Conservation (phyloP, 2,888 invertebrate species). For the Phorcus lineatus region DNA sequence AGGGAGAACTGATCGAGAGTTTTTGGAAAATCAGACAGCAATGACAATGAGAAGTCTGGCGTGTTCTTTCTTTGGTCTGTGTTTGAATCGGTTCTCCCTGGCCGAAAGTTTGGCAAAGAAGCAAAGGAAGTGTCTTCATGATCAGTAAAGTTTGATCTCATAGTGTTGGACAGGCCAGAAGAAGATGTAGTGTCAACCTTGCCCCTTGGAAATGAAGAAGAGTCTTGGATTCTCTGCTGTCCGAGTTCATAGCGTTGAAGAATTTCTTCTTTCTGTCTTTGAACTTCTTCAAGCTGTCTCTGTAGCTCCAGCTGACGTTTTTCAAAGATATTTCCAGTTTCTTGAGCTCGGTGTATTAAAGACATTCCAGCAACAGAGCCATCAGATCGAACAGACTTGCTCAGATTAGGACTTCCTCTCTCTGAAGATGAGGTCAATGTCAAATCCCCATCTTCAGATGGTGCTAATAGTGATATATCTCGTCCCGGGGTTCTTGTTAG, state of each 20-base stretch:
- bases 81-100: not conserved
- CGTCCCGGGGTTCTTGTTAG: slow-evolving; percentile 38
- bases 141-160: not conserved
- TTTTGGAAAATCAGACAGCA: not conserved
- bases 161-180: not conserved
- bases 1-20: not conserved
- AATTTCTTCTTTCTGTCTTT: slow-evolving; percentile 63
- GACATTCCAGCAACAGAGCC: slow-evolving; percentile 46
- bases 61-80: not conserved
- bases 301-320: slow-evolving; percentile 53
- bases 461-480: slow-evolving; percentile 20
- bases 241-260: slow-evolving; percentile 52
- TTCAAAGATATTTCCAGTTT: slow-evolving; percentile 44
- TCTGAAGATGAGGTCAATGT: slow-evolving; percentile 35
- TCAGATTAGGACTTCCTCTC: slow-evolving; percentile 56
- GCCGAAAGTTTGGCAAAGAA: not conserved
- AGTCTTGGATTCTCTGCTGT: slow-evolving; percentile 39
- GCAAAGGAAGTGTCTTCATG: not conserved
- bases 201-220: slow-evolving; percentile 26
- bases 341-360: slow-evolving; percentile 46
- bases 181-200: slow-evolving; percentile 27
- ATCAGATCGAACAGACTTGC: slow-evolving; percentile 29
- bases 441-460: slow-evolving; percentile 9
- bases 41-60: not conserved
- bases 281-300: slow-evolving; percentile 59